Percentiles rank a stretch among this genome's conserved stretches.
Evolutionary conservation across 2,888 invertebrate genomes (phyloP).

Genomic region (Standfussiana lucernea): DNA sequence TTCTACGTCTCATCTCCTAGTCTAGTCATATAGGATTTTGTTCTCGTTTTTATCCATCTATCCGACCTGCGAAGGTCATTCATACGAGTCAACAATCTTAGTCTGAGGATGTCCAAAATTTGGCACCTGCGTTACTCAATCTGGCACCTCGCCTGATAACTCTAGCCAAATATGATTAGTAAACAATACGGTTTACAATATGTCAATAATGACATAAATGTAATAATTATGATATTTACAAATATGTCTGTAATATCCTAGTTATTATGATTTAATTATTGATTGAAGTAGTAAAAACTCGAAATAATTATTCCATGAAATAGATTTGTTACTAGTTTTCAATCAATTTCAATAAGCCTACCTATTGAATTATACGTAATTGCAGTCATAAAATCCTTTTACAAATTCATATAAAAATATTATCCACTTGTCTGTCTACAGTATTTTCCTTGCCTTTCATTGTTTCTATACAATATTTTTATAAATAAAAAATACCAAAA

Average conservation of each 20-base stretch:
- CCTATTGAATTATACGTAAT: too few species aligned
- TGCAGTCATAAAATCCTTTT: neutral
- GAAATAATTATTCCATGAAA: neutral
- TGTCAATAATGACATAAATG: slow-evolving; percentile 28
- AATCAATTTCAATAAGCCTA: slow-evolving; percentile 1
- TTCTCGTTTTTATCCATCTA: slow-evolving; percentile 19
- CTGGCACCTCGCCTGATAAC: slow-evolving; percentile 51
- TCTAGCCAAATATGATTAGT: slow-evolving; percentile 57
- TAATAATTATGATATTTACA: neutral
- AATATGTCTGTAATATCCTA: neutral
- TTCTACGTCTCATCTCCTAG: neutral
- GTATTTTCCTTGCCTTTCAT: neutral
- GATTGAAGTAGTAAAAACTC: neutral
- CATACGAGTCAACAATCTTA: slow-evolving; percentile 61
- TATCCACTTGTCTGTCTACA: neutral
- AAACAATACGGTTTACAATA: slow-evolving; percentile 38
- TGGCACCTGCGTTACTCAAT: slow-evolving; percentile 48
- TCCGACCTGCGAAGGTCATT: slow-evolving; percentile 51
- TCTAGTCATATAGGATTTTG: neutral
- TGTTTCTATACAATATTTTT: neutral
- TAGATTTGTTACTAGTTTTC: neutral
- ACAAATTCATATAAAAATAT: neutral
- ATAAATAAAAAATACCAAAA: slow-evolving; percentile 23
- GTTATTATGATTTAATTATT: neutral
- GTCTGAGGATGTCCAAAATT: slow-evolving; percentile 63